Percentiles rank a stretch among this genome's conserved stretches.
phyloP scores from a whole-genome alignment of 2,797 vertebrate species.

The Mus caroli region DNA sequence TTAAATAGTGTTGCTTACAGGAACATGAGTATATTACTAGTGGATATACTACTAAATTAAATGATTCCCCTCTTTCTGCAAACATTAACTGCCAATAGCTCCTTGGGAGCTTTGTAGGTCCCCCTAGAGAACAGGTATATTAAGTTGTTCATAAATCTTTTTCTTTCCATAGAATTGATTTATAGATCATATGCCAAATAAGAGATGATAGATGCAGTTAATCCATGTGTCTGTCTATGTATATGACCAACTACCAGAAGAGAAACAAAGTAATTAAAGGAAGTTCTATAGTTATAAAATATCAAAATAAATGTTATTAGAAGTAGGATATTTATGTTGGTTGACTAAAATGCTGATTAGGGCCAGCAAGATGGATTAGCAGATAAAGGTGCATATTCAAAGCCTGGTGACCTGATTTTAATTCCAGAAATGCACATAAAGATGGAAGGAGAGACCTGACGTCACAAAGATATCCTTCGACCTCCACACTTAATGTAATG shows the following conservation, averaged over 20 bases:
- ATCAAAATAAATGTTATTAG: conserved; percentile 56
- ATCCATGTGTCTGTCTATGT: not conserved
- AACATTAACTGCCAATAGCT: not conserved
- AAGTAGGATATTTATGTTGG: conserved; percentile 37
- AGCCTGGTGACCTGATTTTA: not conserved
- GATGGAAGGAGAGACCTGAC: not conserved
- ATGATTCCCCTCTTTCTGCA: not conserved
- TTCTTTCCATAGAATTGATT: conserved; percentile 49
- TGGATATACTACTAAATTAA: not conserved
- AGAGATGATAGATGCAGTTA: not conserved
- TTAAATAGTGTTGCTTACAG: not conserved
- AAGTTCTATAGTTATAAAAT: conserved; percentile 34
- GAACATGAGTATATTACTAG: not conserved
- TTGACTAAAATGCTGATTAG: conserved; percentile 36
- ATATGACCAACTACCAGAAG: not conserved
- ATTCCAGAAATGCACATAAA: not conserved
- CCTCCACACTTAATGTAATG: not conserved
- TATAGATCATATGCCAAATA: conserved; percentile 9
- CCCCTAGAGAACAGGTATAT: not conserved
- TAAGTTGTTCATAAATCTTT: conserved; percentile 19
- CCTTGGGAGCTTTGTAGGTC: not conserved
- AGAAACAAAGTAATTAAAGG: conserved; percentile 3
- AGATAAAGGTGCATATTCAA: not conserved
- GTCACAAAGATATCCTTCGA: not conserved
- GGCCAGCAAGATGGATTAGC: not conserved